Base-by-base conservation (phyloP, 2,113 vertebrate species). In the Arizona elegans region DNA sequence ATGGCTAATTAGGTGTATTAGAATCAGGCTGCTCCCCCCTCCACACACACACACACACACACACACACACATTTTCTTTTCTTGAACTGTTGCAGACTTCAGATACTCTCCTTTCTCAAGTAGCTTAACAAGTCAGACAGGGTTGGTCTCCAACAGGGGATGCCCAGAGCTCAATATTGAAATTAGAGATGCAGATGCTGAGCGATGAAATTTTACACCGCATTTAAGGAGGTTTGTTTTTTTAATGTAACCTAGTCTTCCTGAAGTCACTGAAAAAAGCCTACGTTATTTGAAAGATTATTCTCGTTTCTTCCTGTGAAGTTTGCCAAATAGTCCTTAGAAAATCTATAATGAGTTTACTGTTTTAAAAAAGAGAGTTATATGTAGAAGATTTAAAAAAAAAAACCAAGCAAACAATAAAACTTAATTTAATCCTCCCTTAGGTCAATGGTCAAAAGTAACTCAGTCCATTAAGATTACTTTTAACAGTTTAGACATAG, bases 1-100 rank as follows among this genome's bases (percentile, higher is more conserved):
- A 99, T 99, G 99, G 99, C 98, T 99, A 99, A 99, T 99, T 99
- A 99, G 98, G 98, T 99, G 98, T 98, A 99, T 99, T 99, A 99
- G 99, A 99, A 98, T 98, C 97, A 98, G 98, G 97, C 98, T 97
- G 97, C 98, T 85, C 54, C 43, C 38, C 70, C 70, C 70, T 70
- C 65, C 47, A 10, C 47, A 8, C 58, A 24, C 98, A 97, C 97
- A 98, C 86, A 4, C 8, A 11, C 26, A 54, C 53, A 38, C 90
- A 8, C 33, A 38, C 33, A 81, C 47, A n/a, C 53, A 13, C 6
- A 15, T 23, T 97, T 97, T 93, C 94, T 95, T 96, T 90, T 87
- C 89, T 94, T 91, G 87, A 96, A 96, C 96, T 95, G 62, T 95
- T 96, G 93, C 90, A 96, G 95, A 95, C 85, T 53, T 96, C 94